Evolutionary conservation across 2,888 invertebrate species (phyloP).

Genomic region (Cheilosia urbana): DNA sequence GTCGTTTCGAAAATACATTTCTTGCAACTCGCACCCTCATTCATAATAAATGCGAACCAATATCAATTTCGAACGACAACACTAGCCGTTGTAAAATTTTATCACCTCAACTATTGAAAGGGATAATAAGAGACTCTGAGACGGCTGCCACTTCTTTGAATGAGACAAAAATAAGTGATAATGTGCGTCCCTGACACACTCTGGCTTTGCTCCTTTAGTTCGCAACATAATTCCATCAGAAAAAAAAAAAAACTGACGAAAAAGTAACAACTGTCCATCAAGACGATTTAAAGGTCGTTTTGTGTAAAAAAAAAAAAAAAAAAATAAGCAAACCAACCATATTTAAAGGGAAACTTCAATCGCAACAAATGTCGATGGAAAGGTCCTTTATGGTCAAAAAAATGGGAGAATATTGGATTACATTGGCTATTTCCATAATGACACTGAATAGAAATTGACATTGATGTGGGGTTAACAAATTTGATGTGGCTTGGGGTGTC

Average conservation of each 20-base stretch:
- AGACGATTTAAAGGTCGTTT: constrained; percentile 48
- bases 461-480: constrained; percentile 58
- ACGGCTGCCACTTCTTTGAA: constrained; percentile 38
- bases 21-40: constrained; percentile 14
- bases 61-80: constrained; percentile 70
- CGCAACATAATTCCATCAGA: constrained; percentile 49
- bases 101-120: constrained; percentile 66
- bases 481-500: constrained; percentile 57
- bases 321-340: constrained; percentile 5
- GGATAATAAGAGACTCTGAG: not conserved
- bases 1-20: constrained; percentile 51
- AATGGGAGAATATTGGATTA: constrained; percentile 48
- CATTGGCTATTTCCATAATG: constrained; percentile 67
- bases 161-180: constrained; percentile 68
- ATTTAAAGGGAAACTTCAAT: constrained; percentile 25
- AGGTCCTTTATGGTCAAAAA: constrained; percentile 61
- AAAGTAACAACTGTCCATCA: constrained; percentile 70
- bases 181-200: constrained; percentile 18
- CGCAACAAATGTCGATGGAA: not conserved
- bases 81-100: constrained; percentile 69
- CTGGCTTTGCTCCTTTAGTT: not conserved
- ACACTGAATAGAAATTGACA: constrained; percentile 71
- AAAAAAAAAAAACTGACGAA: constrained; percentile 63
- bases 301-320: constrained; percentile 19
- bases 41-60: constrained; percentile 64